phyloP scores from a whole-genome alignment of 2,888 invertebrate genomes.

The Acanthococcus lagerstroemiae region DNA sequence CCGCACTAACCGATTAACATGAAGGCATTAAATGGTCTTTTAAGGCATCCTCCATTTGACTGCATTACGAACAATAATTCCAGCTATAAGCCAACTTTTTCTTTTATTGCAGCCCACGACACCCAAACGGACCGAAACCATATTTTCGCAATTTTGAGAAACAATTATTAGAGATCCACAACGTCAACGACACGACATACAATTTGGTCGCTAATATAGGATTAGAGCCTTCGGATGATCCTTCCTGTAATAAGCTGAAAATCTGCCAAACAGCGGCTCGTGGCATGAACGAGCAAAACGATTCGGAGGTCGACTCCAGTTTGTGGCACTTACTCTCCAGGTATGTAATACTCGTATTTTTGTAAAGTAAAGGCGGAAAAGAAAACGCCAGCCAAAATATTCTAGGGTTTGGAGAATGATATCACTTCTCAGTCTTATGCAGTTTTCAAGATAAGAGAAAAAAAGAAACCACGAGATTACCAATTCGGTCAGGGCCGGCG shows the following conservation, averaged over 20 bases:
- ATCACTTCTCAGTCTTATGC: no score
- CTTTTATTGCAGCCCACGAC: slow-evolving; percentile 5
- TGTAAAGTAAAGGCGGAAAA: no score
- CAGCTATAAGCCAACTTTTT: background rate
- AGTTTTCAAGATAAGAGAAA: no score
- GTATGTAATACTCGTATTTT: background rate
- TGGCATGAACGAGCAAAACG: background rate
- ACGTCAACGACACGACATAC: background rate
- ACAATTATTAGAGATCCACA: background rate
- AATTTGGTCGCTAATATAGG: slow-evolving; percentile 11
- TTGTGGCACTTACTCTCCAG: slow-evolving; percentile 17
- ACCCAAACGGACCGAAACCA: slow-evolving; percentile 4
- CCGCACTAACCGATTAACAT: no score
- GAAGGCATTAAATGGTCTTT: no score
- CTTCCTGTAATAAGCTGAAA: slow-evolving; percentile 8
- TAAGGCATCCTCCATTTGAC: no score
- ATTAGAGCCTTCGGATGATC: background rate
- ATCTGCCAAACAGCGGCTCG: slow-evolving; percentile 1
- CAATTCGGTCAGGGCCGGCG: no score
- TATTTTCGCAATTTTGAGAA: slow-evolving; percentile 1
- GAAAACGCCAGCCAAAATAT: no score
- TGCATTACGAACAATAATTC: no score
- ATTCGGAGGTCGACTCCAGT: slow-evolving; percentile 1
- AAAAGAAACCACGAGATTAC: no score
- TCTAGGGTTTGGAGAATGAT: no score